Base-by-base conservation (phyloP, 2,113 vertebrate genomes). In the Hipposideros armiger region DNA sequence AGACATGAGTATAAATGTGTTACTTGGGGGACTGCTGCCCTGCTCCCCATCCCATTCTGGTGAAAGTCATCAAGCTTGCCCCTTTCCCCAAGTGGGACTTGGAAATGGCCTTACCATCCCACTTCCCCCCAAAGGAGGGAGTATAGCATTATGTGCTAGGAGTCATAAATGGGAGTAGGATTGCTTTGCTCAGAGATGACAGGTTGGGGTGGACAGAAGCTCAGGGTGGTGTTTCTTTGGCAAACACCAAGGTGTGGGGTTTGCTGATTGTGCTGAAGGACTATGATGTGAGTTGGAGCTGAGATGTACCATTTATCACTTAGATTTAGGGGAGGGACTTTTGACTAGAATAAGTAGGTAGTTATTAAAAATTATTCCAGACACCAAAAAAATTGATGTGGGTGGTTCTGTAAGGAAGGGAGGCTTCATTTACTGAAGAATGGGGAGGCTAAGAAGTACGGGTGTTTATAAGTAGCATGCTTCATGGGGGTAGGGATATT, bases 371-470 rank as follows among this genome's bases (percentile, higher is more conserved):
- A 88, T 83, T 47, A 93, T 72, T 91, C 13, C 67, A 86, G 22
- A 89, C 66, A 81, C 19, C n/a, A 54, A 85, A 69, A 78, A 88
- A 67, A 67, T 67, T 60, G 30, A 47, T 67, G 32, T 67, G 54
- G 26, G 19, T 32, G 19, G 47, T 58, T 91, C 52, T 54, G 16
- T 77, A 77, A 85, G 54, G 40, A 96, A 95, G 73, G 66, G 28
- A 85, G 40, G 28, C 4, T 85, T 90, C 26, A 76, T 87, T 94
- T 77, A 76, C 60, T 50, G 72, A n/a, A 94, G 4, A 50, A 47
- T 47, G n/a, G 16, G 66, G 42, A 89, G 54, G 30, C 94, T 95
- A 96, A 96, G 74, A 90, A 85, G 77, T 52, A 78, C 28, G 15
- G 8, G 20, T 93, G 60, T 72, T 85, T 90, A 45, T 64, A 72